Conservation (phyloP, 1,140 invertebrate genomes). For the Zeugodacus cucurbitae region DNA sequence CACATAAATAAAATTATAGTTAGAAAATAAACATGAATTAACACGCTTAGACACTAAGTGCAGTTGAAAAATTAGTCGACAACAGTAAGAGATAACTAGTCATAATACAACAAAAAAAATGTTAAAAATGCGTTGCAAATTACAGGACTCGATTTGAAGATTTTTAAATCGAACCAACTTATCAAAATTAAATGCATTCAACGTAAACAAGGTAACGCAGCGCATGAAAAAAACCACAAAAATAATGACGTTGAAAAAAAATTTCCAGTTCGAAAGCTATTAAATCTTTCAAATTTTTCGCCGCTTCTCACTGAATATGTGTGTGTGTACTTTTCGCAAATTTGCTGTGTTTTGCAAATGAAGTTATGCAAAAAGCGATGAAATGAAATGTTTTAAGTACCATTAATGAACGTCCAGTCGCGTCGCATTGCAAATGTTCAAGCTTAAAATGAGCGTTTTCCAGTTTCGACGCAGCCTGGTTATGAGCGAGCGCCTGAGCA, state of each 20-base stretch:
- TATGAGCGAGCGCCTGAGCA: not conserved
- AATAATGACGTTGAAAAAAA: not conserved
- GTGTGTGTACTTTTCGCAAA: not conserved
- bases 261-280: not conserved
- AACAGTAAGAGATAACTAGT: not conserved
- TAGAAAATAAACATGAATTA: constrained; percentile 6
- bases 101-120: not conserved
- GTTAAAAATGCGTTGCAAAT: constrained; percentile 48
- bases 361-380: not conserved
- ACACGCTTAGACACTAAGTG: not conserved
- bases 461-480: not conserved
- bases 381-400: not conserved
- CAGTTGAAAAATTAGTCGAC: not conserved
- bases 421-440: not conserved
- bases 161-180: not conserved
- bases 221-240: not conserved
- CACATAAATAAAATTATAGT: not conserved
- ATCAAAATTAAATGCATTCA: not conserved
- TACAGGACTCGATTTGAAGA: not conserved
- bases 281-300: not conserved
- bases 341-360: not conserved
- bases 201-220: not conserved
- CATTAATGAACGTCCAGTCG: not conserved
- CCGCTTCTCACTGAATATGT: not conserved
- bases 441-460: not conserved